Evolutionary conservation across 2,888 invertebrate genomes (phyloP), one percentile per base, ranked within the genome.

Genomic region (Meiosimyza decipiens): DNA sequence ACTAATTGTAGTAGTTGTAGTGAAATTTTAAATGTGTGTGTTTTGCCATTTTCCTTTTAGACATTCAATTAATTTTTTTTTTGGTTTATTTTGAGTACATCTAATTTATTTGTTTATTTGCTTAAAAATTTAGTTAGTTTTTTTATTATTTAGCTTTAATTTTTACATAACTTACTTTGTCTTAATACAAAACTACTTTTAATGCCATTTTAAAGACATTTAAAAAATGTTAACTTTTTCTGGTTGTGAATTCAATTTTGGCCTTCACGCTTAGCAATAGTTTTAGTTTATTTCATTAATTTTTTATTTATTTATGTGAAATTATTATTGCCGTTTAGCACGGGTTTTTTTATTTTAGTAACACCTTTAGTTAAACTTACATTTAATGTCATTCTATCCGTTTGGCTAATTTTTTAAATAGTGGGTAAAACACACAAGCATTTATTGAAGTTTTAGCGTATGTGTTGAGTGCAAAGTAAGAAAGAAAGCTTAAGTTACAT

Each of bases 141-240:
- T 15, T 60, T 55, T 63, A 33, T 16, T 57, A 62, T 33, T 72
- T 68, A 28, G 16, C 52, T 40, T 47, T 6, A 16, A 12, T 55
- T 57, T 55, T 49, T 65, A 52, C 9, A 40, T 68, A 49, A 13
- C 40, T 40, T n/a, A 65, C 52, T 63, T 66, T 33, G 16, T 60
- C 22, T 70, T 54, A 52, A 62, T 63, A 63, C 62, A 70, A 70
- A 70, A 70, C 70, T 70, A 70, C 70, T 63, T 28, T 63, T 70
- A 54, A 54, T 62, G 62, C 62, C 70, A 47, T 63, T 40, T 70
- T 54, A 63, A 63, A 54, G 70, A 70, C 70, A 63, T 70, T 69
- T 70, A 65, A 62, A 74, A 75, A 75, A 75, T 75, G 75, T 75
- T 75, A 75, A 75, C 75, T 75, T 72, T 70, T 71, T 59, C 59